Base-by-base conservation (phyloP, 1,140 invertebrate species). In the Battus philenor region DNA sequence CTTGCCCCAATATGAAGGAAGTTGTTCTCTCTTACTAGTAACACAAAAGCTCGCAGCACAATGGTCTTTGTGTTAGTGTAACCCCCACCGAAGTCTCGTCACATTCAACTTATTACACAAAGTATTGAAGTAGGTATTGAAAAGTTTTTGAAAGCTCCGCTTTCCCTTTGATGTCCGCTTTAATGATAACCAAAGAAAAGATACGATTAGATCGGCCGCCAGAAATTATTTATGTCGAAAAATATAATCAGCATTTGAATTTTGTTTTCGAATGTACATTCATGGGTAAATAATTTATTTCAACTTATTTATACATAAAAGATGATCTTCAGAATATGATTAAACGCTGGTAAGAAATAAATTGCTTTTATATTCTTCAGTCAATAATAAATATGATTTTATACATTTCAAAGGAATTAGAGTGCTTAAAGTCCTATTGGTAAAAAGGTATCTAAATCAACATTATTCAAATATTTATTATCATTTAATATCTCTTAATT, bases 131-230 rank as follows among this genome's bases (percentile, higher is more conserved):
- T 44, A 44, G 39, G 32, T 48, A 48, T 49, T 54, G 51, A 45
- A 44, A 54, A 54, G 51, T 54, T 49, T 50, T 49, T 45, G 51
- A 54, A 53, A 47, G 39, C 32, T 13, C 26, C 15, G 26, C 5
- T 18, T 30, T 22, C 13, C 20, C 45, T 53, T 53, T 53, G 50
- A 53, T 44, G 30, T 8, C 9, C 8, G 24, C 24, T 27, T 36
- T 36, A 36, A 36, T 36, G 22, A 27, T 8, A 27, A 27, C n/a
- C 24, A 27, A 36, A 36, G 33, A 9, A 36, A 12, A 36, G n/a
- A 36, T 36, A 22, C 11, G 33, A 36, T 36, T 22, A 36, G 33
- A 36, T 36, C 33, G 9, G 10, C 9, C 33, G 33, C 17, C 33
- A 22, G 9, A 36, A 36, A 36, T 22, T n/a, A 36, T 36, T 36